phyloP scores from a whole-genome alignment of 2,888 invertebrate genomes.

The Heterodera filipjevi region DNA sequence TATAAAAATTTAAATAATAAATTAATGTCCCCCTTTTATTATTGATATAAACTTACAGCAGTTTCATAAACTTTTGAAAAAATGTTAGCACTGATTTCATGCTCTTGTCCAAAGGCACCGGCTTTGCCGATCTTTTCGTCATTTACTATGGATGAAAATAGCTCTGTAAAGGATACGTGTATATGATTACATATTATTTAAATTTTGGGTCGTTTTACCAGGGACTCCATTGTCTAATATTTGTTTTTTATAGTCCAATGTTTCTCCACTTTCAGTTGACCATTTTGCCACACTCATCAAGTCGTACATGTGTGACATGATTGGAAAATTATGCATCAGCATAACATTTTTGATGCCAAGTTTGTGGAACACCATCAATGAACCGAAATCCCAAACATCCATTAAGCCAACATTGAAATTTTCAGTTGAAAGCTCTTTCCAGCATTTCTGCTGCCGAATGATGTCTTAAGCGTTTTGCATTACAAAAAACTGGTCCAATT shows the following conservation, averaged over 20 bases:
- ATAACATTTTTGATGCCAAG: conserved; percentile 7
- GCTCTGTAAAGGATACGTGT: too few species aligned
- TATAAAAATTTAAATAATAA: too few species aligned
- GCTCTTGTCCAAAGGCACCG: neutral
- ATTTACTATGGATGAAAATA: neutral
- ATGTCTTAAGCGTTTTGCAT: too few species aligned
- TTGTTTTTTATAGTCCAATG: neutral
- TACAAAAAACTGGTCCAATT: too few species aligned
- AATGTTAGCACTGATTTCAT: neutral
- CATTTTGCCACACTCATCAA: neutral
- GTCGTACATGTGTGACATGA: conserved; percentile 7
- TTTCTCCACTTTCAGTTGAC: neutral
- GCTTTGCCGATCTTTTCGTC: neutral
- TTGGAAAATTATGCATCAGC: neutral
- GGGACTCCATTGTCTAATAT: neutral
- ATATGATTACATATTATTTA: too few species aligned
- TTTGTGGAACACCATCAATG: neutral
- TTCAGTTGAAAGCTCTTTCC: neutral
- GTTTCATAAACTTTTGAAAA: neutral
- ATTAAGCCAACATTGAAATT: conserved; percentile 1
- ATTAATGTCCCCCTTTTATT: too few species aligned
- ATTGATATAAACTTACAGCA: neutral
- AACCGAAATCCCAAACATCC: conserved; percentile 3
- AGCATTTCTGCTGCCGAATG: neutral
- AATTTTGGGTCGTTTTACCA: too few species aligned